Base-by-base conservation (phyloP, 2,888 invertebrate genomes). In the Ceriagrion tenellum region DNA sequence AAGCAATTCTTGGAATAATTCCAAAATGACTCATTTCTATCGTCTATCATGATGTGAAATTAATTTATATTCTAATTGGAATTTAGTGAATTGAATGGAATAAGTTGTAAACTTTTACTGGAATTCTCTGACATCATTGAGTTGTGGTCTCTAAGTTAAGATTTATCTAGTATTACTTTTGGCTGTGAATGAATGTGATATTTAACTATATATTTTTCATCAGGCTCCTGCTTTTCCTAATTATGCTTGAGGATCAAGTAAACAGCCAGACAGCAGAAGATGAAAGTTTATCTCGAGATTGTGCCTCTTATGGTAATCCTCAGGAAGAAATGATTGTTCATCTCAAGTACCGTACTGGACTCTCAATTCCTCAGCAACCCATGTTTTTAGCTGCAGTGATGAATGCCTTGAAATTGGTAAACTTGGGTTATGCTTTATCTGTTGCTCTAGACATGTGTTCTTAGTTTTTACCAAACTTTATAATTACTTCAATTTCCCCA, bases 351-450 rank as follows among this genome's bases (percentile, higher is more conserved):
- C 96, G 98, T 95, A 97, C 98, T 40, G 98, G 98, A 88, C 97
- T 98, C 95, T 97, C 98, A 81, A 98, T 98, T 95, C 98, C 98
- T 74, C 98, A 98, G 96, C 98, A 99, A 96, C 98, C 98, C 56
- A 98, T 99, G 97, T 99, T 99, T 96, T 97, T 99, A 59, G 98
- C 98, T 40, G 98, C 98, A 56, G 98, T 99, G 95, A 97, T 98
- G 96, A 98, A 98, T 96, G 98, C 99, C 10, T 97, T 99, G 95
- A 98, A 98, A 96, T 97, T 97, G 96, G 97, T 96, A 89, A 95
- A 88, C 47, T 8, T 47, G 47, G 55, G 47, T 10, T 23, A 16
- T 89, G 89, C 18, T 0, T 89, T 2, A 23, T 35, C 35, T 89
- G 20, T 20, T 59, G 59, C 20, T 16, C 20, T 10, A 20, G 3